Conservation (phyloP, 2,797 vertebrate species). For the Halcyon leucocephala region DNA sequence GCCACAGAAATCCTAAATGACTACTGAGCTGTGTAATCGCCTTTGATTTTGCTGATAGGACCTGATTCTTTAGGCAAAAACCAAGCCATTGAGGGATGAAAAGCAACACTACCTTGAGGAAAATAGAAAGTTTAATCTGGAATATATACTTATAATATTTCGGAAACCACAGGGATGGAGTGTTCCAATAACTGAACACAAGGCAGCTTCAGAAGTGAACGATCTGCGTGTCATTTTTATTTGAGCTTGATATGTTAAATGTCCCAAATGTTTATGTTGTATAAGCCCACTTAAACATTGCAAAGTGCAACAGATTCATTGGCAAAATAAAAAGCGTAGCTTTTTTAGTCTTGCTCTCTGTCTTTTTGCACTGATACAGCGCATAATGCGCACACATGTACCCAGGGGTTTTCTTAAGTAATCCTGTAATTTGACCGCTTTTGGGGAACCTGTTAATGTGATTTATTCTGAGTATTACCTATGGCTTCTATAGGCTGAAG, state of each 20-base stretch:
- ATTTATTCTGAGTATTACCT: slow-evolving; percentile 68
- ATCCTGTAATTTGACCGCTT: slow-evolving; percentile 67
- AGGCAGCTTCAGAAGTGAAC: slow-evolving; percentile 86
- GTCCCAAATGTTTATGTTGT: slow-evolving; percentile 79
- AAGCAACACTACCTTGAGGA: slow-evolving; percentile 81
- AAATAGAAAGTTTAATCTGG: slow-evolving; percentile 83
- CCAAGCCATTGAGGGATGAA: slow-evolving; percentile 84
- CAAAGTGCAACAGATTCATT: slow-evolving; percentile 79
- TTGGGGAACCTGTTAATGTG: slow-evolving; percentile 67
- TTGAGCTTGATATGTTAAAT: slow-evolving; percentile 85
- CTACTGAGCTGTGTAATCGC: slow-evolving; percentile 88
- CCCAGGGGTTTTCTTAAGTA: slow-evolving; percentile 59
- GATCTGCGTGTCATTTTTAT: slow-evolving; percentile 82
- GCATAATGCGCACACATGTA: slow-evolving; percentile 27
- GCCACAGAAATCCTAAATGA: slow-evolving; percentile 95
- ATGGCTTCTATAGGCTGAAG: slow-evolving; percentile 40
- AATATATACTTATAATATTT: slow-evolving; percentile 90
- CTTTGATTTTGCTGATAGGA: slow-evolving; percentile 92
- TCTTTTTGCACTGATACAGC: slow-evolving; percentile 73
- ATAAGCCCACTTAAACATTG: slow-evolving; percentile 79
- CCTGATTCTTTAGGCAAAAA: slow-evolving; percentile 85
- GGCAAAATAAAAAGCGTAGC: slow-evolving; percentile 62
- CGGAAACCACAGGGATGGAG: slow-evolving; percentile 83
- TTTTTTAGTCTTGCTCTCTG: slow-evolving; percentile 18
- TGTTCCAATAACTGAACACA: slow-evolving; percentile 90